Evolutionary conservation across 2,888 invertebrate genomes (phyloP).

Genomic region (Synanthedon andrenaeformis): DNA sequence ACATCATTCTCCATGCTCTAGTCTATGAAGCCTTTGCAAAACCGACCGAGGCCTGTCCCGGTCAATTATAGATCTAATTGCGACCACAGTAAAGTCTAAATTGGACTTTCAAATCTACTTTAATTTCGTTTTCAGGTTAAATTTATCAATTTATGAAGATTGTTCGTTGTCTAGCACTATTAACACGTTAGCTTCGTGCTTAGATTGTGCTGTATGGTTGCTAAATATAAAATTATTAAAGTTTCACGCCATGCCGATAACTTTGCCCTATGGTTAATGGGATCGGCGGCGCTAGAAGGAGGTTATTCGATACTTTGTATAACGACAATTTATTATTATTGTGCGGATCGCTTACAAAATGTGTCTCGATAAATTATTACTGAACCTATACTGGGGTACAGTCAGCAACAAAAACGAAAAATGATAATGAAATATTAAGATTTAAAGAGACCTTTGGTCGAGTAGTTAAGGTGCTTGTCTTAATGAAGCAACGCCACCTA

Average conservation of each 20-base stretch:
- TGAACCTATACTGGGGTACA: neutral
- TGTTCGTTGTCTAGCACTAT: constrained; percentile 50
- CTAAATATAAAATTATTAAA: constrained; percentile 53
- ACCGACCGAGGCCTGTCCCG: constrained; percentile 18
- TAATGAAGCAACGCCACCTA: no score
- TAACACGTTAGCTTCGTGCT: constrained; percentile 54
- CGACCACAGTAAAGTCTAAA: constrained; percentile 13
- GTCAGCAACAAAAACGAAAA: no score
- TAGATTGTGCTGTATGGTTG: constrained; percentile 25
- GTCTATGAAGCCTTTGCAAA: constrained; percentile 42
- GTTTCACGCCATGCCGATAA: constrained; percentile 23
- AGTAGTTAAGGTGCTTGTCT: no score
- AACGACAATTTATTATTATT: neutral
- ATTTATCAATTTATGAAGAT: constrained; percentile 62
- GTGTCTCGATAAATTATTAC: constrained; percentile 1
- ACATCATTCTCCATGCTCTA: constrained; percentile 61
- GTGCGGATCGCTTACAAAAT: constrained; percentile 1
- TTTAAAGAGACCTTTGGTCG: no score
- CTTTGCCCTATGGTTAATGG: constrained; percentile 1
- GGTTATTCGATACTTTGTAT: neutral
- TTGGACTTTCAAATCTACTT: constrained; percentile 5
- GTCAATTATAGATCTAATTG: neutral
- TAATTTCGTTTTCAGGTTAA: constrained; percentile 33
- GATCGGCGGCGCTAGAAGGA: neutral
- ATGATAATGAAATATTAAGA: no score